Evolutionary conservation across 2,113 vertebrate species (phyloP), one percentile per base, ranked within the genome.

Genomic region (Nansenia antarctica): DNA sequence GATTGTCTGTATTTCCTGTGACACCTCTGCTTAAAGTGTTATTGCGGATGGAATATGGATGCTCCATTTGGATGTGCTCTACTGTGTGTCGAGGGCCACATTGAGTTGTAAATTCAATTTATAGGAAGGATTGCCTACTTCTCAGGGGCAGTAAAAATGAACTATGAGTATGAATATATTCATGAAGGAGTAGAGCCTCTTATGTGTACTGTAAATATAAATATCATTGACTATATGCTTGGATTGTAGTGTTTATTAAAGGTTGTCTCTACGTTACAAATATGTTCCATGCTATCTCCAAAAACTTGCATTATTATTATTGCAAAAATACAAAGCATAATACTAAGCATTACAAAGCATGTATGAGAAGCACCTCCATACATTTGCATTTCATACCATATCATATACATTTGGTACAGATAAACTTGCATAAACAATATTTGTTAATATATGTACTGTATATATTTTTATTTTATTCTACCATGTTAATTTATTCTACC

Each of bases 171-270:
- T 78, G 8, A n/a, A 60, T 18, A 34, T 45, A 3, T 45, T 29
- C 14, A 8, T 63, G 37, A 60, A 76, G 6, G 37, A 72, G 59
- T 55, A 79, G 55, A 14, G n/a, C 45, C n/a, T n/a, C 72, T 29
- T 79, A 45, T 65, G 69, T 55, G 81, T 73, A 60, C 61, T 83
- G 88, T 90, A 80, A 87, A 90, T 84, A 87, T 77, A 85, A 81
- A 78, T 62, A 72, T 75, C 77, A 83, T 67, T 54, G 65, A 74
- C 62, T 69, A 59, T 80, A 69, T 58, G 32, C 69, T 81, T 63
- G 45, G 73, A 47, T 73, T 53, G 70, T 65, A 72, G 70, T 90
- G 71, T 85, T 82, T 86, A 78, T 86, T 85, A 49, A 20, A 14
- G 15, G 20, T 49, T 49, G 5, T 22, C n/a, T 49, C 72, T 69